These are phyloP conservation scores for Plestiodon gilberti DNA, from an alignment of 2,113 vertebrate genomes.

Conservation along the genomic window DNA sequence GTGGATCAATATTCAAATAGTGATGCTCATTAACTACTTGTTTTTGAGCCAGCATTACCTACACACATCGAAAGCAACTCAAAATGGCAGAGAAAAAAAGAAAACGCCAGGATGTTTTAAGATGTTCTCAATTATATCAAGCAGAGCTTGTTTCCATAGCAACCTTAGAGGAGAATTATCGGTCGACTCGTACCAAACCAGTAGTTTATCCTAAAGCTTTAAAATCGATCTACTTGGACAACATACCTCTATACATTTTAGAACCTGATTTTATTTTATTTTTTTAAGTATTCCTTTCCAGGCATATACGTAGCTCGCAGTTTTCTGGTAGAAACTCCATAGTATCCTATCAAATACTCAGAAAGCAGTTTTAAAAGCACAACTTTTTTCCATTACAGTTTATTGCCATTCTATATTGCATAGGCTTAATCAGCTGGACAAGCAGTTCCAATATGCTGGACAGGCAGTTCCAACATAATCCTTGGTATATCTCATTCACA, in stretches of 20 bases:
- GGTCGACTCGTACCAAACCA: conserved; percentile 79
- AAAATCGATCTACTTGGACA: conserved; percentile 70
- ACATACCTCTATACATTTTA: conserved; percentile 55
- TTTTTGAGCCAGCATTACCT: conserved; percentile 70
- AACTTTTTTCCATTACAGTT: background rate
- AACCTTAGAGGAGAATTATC: conserved; percentile 85
- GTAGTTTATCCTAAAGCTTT: conserved; percentile 75
- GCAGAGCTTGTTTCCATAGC: conserved; percentile 85
- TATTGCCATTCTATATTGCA: conserved; percentile 57
- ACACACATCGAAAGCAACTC: conserved; percentile 76
- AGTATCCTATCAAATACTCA: conserved; percentile 57
- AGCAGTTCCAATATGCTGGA: conserved; percentile 1
- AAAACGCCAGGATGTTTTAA: conserved; percentile 81
- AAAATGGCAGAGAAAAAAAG: conserved; percentile 82
- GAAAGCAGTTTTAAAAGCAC: background rate
- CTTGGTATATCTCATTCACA: background rate
- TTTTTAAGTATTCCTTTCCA: conserved; percentile 27
- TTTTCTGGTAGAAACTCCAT: conserved; percentile 30
- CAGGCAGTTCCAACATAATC: background rate
- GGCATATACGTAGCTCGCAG: conserved; percentile 17
- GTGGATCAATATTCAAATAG: conserved; percentile 69
- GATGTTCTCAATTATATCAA: conserved; percentile 84
- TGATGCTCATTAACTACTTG: conserved; percentile 64
- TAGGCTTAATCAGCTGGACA: conserved; percentile 53
- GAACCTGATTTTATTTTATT: conserved; percentile 10